These are phyloP conservation scores for Conopomorpha cramerella DNA, from an alignment of 1,140 invertebrate genomes.

Conservation along the genomic window DNA sequence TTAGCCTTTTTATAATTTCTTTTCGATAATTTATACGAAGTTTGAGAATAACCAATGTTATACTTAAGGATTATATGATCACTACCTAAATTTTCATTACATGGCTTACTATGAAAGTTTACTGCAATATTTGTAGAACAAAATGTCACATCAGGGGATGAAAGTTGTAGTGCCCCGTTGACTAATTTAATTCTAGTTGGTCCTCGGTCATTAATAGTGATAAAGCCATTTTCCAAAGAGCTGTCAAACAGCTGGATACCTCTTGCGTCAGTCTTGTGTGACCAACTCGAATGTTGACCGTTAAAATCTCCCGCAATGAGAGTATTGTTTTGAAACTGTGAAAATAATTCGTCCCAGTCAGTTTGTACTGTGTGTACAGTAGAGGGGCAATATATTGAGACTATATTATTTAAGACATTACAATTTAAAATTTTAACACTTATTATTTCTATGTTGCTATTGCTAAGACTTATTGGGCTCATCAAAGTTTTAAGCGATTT, in stretches of 20 bases:
- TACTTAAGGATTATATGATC: too few relatives aligned
- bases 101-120: too few relatives aligned
- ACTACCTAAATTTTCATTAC: too few relatives aligned
- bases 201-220: too few relatives aligned
- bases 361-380: neutral
- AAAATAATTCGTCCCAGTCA: neutral
- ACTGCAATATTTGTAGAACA: too few relatives aligned
- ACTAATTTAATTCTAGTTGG: too few relatives aligned
- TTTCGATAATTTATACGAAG: too few relatives aligned
- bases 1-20: constrained; percentile 1
- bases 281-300: neutral
- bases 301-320: neutral
- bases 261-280: neutral
- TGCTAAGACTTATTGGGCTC: neutral
- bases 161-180: too few relatives aligned
- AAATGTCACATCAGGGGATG: too few relatives aligned
- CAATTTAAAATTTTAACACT: neutral
- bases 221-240: too few relatives aligned
- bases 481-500: neutral
- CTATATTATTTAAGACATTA: neutral
- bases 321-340: neutral
- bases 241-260: neutral
- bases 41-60: too few relatives aligned
- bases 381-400: neutral
- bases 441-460: neutral